These are phyloP conservation scores for Margaritifera margaritifera DNA, from an alignment of 2,888 invertebrate species.

Conservation along the genomic window DNA sequence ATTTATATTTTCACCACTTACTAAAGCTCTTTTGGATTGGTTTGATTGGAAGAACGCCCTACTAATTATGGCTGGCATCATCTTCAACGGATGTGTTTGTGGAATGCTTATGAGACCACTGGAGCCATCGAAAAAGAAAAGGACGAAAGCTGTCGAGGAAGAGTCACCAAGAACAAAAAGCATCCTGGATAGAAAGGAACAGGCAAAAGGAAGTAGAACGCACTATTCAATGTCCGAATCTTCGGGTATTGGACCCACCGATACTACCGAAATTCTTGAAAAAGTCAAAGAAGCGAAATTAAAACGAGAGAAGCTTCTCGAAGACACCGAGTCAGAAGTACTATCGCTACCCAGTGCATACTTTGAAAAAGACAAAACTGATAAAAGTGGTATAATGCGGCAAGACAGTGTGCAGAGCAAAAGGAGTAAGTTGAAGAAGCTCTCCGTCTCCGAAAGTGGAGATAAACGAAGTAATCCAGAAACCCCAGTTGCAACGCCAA, in stretches of 20 bases:
- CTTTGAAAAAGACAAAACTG: constrained; percentile 49
- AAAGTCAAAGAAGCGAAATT: constrained; percentile 66
- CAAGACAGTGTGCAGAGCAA: constrained; percentile 39
- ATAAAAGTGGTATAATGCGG: constrained; percentile 12
- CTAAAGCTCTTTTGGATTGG: constrained; percentile 78
- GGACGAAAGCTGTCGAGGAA: constrained; percentile 23
- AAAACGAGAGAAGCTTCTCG: constrained; percentile 55
- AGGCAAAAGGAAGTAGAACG: constrained; percentile 42
- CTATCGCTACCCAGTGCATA: constrained; percentile 60
- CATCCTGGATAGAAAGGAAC: constrained; percentile 63
- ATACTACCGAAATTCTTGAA: constrained; percentile 54
- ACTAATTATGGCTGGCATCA: constrained; percentile 82
- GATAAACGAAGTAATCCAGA: constrained; percentile 34
- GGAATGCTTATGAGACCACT: constrained; percentile 90
- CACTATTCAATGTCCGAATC: constrained; percentile 46
- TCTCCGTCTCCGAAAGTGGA: constrained; percentile 56
- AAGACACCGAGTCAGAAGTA: constrained; percentile 66
- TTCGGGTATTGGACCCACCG: constrained; percentile 37
- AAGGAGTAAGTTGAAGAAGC: constrained; percentile 37
- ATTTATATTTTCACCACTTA: constrained; percentile 89
- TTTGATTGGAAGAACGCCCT: constrained; percentile 86
- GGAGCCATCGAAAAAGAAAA: constrained; percentile 60
- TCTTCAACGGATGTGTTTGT: constrained; percentile 84
- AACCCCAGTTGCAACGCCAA: constrained; percentile 38
- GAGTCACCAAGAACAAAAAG: constrained; percentile 57